A percentile compares a stretch with the other conserved stretches of the same genome.
These are phyloP conservation scores for Acrocephalus arundinaceus DNA, from an alignment of 2,113 vertebrate genomes.

Conservation along the genomic window DNA sequence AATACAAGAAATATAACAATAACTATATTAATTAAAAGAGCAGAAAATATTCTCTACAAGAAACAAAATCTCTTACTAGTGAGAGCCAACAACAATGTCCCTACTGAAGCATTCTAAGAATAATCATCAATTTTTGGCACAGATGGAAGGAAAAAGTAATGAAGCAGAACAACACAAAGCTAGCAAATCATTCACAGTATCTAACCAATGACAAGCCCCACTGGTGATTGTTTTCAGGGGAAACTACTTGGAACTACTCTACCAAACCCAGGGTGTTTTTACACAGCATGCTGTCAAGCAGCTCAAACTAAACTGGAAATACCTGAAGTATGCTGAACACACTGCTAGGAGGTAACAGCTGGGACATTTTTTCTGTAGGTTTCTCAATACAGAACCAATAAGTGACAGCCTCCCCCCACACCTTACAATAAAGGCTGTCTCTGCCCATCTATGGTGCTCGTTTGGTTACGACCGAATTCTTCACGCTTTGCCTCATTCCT, in stretches of 20 bases:
- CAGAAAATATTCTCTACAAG: neutral
- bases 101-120: slow-evolving; percentile 15
- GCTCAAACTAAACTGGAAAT: neutral
- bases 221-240: neutral
- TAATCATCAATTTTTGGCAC: slow-evolving; percentile 34
- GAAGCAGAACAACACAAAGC: neutral
- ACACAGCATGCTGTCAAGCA: neutral
- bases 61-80: neutral
- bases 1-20: neutral
- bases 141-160: slow-evolving; percentile 18
- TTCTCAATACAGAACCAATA: neutral
- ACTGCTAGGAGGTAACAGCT: neutral
- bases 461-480: neutral
- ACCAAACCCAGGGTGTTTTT: neutral
- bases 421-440: slow-evolving; percentile 17
- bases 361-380: neutral
- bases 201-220: slow-evolving; percentile 2
- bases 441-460: slow-evolving; percentile 35
- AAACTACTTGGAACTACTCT: neutral
- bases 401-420: slow-evolving; percentile 12
- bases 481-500: slow-evolving; percentile 22
- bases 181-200: slow-evolving; percentile 20
- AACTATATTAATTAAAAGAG: neutral
- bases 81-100: neutral
- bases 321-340: neutral